Evolutionary conservation across 2,113 vertebrate genomes (phyloP).

Genomic region (Entomyzon cyanotis): DNA sequence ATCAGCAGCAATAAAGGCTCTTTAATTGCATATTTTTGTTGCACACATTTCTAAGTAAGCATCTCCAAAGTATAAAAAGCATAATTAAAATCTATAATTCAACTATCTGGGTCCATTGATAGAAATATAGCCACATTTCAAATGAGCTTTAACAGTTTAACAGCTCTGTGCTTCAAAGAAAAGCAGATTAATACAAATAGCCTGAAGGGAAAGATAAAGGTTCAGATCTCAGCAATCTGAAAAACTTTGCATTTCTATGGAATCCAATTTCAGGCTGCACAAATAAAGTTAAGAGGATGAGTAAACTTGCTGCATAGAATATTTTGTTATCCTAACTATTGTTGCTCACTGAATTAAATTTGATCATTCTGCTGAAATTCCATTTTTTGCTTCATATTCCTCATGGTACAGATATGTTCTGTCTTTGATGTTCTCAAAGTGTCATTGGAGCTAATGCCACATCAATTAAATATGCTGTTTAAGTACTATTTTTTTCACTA

Average conservation of each 20-base stretch:
- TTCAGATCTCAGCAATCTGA: conserved; percentile 49
- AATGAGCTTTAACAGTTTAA: conserved; percentile 51
- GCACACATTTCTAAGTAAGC: conserved; percentile 27
- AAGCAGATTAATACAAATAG: conserved; percentile 61
- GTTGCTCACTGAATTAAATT: conserved; percentile 27
- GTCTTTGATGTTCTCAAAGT: conserved; percentile 18
- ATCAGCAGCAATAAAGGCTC: conserved; percentile 4
- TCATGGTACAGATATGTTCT: neutral
- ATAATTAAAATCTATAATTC: conserved; percentile 55
- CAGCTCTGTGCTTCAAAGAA: conserved; percentile 42
- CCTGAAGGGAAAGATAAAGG: conserved; percentile 54
- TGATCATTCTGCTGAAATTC: conserved; percentile 13
- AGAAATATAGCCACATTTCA: conserved; percentile 27
- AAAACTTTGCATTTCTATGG: conserved; percentile 57
- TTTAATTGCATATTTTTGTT: conserved; percentile 15
- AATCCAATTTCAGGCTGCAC: conserved; percentile 57
- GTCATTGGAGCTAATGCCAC: neutral
- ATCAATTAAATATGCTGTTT: conserved; percentile 30
- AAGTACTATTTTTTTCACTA: neutral
- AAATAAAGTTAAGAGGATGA: conserved; percentile 60
- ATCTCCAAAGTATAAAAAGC: conserved; percentile 23
- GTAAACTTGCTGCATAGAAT: conserved; percentile 48
- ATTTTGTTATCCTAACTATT: conserved; percentile 37
- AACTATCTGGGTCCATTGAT: neutral
- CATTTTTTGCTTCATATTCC: conserved; percentile 5